Evolutionary conservation across 2,113 vertebrate genomes (phyloP).

Genomic region (Charadrius vociferus): DNA sequence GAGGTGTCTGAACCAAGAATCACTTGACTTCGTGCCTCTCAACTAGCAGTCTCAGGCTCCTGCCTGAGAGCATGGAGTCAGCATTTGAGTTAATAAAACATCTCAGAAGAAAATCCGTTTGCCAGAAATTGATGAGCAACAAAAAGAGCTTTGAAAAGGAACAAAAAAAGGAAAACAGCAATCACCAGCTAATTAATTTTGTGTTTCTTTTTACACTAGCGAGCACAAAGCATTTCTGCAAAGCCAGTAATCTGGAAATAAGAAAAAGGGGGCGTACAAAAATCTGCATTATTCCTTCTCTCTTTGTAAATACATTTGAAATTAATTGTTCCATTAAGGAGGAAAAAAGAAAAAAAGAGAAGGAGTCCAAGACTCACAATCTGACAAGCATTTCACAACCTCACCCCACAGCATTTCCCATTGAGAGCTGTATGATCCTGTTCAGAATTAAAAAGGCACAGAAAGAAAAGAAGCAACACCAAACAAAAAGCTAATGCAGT

Average conservation of each 20-base stretch:
- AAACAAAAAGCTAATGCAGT: background rate
- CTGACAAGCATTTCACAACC: background rate
- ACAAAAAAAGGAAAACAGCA: background rate
- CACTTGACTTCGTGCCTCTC: background rate
- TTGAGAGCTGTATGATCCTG: background rate
- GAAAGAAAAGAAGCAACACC: background rate
- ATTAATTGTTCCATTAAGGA: background rate
- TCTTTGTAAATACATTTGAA: background rate
- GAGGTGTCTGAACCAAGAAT: background rate
- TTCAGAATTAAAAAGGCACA: background rate
- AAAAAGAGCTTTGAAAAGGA: background rate
- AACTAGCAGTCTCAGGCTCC: background rate
- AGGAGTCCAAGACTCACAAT: background rate
- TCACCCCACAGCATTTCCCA: background rate
- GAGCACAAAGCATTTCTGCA: background rate
- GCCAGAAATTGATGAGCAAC: background rate
- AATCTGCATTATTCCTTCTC: background rate
- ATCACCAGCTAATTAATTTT: background rate
- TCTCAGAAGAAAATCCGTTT: background rate
- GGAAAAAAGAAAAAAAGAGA: background rate
- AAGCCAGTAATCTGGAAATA: background rate
- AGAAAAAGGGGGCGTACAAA: background rate
- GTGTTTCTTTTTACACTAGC: background rate
- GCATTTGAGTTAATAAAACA: background rate
- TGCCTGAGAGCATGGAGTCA: background rate